phyloP scores from a whole-genome alignment of 2,113 vertebrate genomes.

The Enhydra lutris region DNA sequence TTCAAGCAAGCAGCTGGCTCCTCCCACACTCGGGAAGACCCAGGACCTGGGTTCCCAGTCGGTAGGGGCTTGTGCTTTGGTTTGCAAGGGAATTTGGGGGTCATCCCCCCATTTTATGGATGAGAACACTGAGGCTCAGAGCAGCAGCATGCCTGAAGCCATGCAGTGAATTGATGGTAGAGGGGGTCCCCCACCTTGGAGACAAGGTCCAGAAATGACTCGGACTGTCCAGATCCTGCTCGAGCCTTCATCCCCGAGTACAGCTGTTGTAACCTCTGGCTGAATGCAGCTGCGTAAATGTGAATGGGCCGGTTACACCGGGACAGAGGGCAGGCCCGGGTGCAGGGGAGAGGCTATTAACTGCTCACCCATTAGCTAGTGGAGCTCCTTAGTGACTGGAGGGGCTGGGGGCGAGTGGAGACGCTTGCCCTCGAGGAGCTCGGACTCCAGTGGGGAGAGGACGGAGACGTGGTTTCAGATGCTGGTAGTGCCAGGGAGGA shows the following conservation, averaged over 20 bases:
- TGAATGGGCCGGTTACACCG: accelerated
- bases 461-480: not conserved
- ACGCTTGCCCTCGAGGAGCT: not conserved
- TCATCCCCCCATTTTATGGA: not conserved
- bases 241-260: too few species aligned
- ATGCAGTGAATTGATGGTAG: accelerated
- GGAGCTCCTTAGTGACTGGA: not conserved
- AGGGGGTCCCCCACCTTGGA: not conserved
- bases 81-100: not conserved
- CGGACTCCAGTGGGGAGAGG: accelerated
- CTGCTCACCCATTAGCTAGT: accelerated
- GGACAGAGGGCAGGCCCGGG: too few species aligned
- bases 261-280: not conserved
- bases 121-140: not conserved
- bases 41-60: too few species aligned
- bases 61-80: not conserved
- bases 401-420: not conserved
- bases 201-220: not conserved
- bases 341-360: accelerated
- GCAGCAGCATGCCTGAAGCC: not conserved
- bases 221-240: accelerated
- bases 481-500: not conserved
- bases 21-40: not conserved
- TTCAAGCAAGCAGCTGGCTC: not conserved
- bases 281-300: accelerated